Percentiles rank a stretch among this genome's conserved stretches.
Evolutionary conservation across 2,888 invertebrate species (phyloP).

Genomic region (Macropis europaea): DNA sequence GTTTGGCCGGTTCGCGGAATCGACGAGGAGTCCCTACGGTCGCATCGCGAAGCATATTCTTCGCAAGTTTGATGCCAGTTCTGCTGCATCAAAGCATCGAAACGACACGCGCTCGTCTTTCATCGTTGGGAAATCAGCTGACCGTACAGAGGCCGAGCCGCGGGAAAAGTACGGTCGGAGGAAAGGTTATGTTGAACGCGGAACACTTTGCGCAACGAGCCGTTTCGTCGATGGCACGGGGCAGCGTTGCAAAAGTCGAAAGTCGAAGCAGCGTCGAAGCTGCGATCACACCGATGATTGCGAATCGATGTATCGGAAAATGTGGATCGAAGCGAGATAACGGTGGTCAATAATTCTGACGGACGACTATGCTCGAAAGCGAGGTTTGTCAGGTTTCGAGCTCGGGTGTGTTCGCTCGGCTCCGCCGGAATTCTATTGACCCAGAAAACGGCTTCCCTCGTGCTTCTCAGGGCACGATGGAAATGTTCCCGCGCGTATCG

Average conservation of each 20-base stretch:
- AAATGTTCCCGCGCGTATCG: too few relatives aligned
- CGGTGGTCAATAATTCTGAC: constrained; percentile 58
- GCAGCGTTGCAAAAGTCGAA: not conserved
- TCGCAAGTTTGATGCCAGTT: not conserved
- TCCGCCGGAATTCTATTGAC: constrained; percentile 69
- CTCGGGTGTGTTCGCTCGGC: constrained; percentile 53
- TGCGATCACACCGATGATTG: not conserved
- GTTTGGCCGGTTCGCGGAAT: not conserved
- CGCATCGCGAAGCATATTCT: too few relatives aligned
- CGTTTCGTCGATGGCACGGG: not conserved
- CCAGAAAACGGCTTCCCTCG: constrained; percentile 45
- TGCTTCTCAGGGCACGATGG: too few relatives aligned
- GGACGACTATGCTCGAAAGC: constrained; percentile 52
- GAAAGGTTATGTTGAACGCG: constrained; percentile 45
- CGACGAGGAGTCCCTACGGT: not conserved
- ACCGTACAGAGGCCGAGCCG: constrained; percentile 23
- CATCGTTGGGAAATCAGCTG: constrained; percentile 29
- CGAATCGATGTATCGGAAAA: not conserved
- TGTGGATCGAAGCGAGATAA: not conserved
- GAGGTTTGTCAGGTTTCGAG: constrained; percentile 46
- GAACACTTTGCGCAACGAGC: not conserved
- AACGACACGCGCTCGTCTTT: not conserved
- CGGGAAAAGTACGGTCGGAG: constrained; percentile 46
- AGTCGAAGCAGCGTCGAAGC: not conserved
- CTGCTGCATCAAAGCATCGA: not conserved